phyloP scores from a whole-genome alignment of 30 jellyfish, hydroid and myxozoan species.

The Aurelia aurita complex sp. Pacific region DNA sequence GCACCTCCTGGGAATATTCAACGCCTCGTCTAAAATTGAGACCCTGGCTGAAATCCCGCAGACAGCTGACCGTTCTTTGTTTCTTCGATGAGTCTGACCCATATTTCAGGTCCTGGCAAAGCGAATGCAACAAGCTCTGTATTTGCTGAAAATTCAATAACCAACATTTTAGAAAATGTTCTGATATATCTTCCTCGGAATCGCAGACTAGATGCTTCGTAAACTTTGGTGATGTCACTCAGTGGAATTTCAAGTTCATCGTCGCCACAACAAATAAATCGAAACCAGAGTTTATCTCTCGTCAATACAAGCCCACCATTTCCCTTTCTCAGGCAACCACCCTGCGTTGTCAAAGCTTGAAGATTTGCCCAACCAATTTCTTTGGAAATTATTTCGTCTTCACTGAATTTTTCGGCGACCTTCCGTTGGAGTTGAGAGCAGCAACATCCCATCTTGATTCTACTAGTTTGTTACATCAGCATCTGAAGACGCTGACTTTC shows the following conservation, averaged over 20 bases:
- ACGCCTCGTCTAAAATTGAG: too few species aligned
- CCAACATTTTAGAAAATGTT: neutral
- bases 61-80: neutral
- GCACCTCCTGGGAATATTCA: too few species aligned
- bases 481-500: too few species aligned
- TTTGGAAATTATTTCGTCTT: constrained; percentile 10
- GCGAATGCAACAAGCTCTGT: constrained; percentile 12
- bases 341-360: constrained; percentile 6
- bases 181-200: neutral
- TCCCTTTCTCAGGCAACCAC: constrained; percentile 17
- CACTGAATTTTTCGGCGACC: constrained; percentile 15
- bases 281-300: constrained; percentile 28
- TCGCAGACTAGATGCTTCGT: neutral
- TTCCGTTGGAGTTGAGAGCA: constrained; percentile 6
- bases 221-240: constrained; percentile 11
- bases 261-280: constrained; percentile 26
- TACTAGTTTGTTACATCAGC: too few species aligned
- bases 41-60: too few species aligned
- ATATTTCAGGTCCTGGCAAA: neutral
- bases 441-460: constrained; percentile 34
- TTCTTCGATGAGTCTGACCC: neutral
- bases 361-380: constrained; percentile 19
- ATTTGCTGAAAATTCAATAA: constrained; percentile 6
- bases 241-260: constrained; percentile 15
- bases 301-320: constrained; percentile 48